Evolutionary conservation across 2,113 vertebrate genomes (phyloP), one percentile per base, ranked within the genome.

Genomic region (Mesembrinibis cayennensis): DNA sequence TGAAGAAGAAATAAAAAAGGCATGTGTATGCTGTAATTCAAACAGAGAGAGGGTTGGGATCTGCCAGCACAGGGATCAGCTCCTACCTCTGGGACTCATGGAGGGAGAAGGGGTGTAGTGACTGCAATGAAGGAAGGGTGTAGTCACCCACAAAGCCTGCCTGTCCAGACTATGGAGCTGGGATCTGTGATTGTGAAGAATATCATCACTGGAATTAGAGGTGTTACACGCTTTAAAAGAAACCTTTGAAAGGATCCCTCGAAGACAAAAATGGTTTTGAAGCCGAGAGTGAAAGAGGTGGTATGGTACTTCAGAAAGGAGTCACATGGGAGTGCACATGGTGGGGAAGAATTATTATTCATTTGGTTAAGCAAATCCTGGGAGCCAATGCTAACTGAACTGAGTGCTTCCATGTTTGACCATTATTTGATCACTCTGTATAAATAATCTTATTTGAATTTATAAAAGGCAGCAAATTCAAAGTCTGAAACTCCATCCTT

Each of bases 381-480:
- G n/a, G 14, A n/a, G 3, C 7, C 7, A 63, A 91, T 53, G 36
- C 17, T 50, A 74, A 67, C 49, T 86, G 55, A 77, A 82, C n/a
- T 44, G 71, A 26, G 13, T 84, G 12, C 18, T 90, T 86, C 74
- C n/a, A 40, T 85, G 76, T 70, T 83, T 86, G 44, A 63, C 86
- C 30, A 89, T 83, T 88, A 95, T 84, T 91, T 95, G 93, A 93
- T 87, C 47, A 85, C 26, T 86, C 82, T 96, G 32, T 95, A 93
- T 92, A 96, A 93, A 96, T 89, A 95, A 93, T 92, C 55, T 53
- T 82, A 85, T 90, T 92, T 84, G 53, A 91, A 91, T 88, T 88
- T 77, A 83, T 66, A 65, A 90, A 94, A 95, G 70, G 45, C 70
- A 91, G 29, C 50, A 95, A 88, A 95, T 82, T 90, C 77, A 74